Percentiles rank a stretch among this genome's conserved stretches.
These are phyloP conservation scores for Sterrhoptilus dennistouni DNA, from an alignment of 2,113 vertebrate species.

Conservation along the genomic window DNA sequence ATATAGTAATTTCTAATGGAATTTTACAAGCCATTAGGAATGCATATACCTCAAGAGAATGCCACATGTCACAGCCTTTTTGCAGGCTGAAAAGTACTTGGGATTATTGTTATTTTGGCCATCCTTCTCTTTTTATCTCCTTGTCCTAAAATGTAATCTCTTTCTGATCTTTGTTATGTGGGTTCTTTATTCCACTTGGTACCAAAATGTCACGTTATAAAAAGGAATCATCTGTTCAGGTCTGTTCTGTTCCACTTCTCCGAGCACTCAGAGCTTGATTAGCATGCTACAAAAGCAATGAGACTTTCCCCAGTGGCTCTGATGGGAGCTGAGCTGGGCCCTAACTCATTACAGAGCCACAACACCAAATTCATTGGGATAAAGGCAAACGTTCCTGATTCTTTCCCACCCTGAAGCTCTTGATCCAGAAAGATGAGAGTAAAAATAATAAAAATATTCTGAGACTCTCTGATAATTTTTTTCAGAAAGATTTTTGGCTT, in stretches of 20 bases:
- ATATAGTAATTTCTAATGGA: conserved; percentile 37
- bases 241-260: not conserved
- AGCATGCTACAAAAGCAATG: not conserved
- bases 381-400: not conserved
- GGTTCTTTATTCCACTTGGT: not conserved
- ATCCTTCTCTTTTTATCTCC: not conserved
- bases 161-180: not conserved
- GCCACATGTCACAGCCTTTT: not conserved
- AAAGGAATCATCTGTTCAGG: not conserved
- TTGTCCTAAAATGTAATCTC: conserved; percentile 11
- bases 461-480: not conserved
- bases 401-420: not conserved
- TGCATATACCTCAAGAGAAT: not conserved
- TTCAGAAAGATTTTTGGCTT: not conserved
- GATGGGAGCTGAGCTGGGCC: not conserved
- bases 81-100: not conserved
- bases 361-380: not conserved
- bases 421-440: not conserved
- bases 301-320: not conserved
- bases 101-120: conserved; percentile 22
- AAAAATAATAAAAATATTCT: not conserved
- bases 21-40: conserved; percentile 44
- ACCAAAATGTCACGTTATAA: not conserved
- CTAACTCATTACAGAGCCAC: not conserved
- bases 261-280: not conserved